Conservation (phyloP, 2,888 invertebrate species). For the Drosophila eohydei region DNA sequence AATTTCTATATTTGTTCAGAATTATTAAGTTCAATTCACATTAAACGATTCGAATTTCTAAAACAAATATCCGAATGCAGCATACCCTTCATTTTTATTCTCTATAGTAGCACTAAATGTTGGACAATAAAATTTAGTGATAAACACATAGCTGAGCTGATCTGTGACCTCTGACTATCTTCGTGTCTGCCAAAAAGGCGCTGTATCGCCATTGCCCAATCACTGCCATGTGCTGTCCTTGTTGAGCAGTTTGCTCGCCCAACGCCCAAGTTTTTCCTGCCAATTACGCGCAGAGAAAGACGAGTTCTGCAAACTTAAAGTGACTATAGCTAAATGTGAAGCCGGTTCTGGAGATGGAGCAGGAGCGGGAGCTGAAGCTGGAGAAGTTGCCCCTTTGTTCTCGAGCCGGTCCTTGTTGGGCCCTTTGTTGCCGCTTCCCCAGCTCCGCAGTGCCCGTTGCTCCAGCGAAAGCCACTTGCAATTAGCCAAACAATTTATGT, state of each 20-base stretch:
- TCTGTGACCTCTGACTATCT: constrained; percentile 5
- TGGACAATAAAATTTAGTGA: too few species aligned
- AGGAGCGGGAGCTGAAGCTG: neutral
- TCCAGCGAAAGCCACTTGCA: constrained; percentile 65
- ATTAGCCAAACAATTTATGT: constrained; percentile 77
- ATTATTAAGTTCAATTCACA: too few species aligned
- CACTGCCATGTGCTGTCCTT: neutral
- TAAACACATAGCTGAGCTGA: neutral
- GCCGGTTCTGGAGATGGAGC: neutral
- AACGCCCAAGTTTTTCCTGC: constrained; percentile 41
- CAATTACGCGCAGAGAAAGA: constrained; percentile 66
- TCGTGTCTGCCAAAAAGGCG: neutral
- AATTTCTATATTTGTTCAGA: too few species aligned
- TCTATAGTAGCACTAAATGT: too few species aligned
- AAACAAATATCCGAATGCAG: too few species aligned
- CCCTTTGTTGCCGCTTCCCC: constrained; percentile 11
- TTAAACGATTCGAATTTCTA: too few species aligned
- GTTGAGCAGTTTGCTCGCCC: neutral
- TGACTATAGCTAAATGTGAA: constrained; percentile 11
- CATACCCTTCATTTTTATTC: too few species aligned
- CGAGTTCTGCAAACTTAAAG: constrained; percentile 16
- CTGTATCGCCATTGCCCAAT: neutral
- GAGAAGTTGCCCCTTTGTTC: constrained; percentile 27
- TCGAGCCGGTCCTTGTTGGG: constrained; percentile 10
- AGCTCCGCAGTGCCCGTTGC: constrained; percentile 1